These are phyloP conservation scores for Andrena fulva DNA, from an alignment of 2,888 invertebrate genomes.

Conservation along the genomic window DNA sequence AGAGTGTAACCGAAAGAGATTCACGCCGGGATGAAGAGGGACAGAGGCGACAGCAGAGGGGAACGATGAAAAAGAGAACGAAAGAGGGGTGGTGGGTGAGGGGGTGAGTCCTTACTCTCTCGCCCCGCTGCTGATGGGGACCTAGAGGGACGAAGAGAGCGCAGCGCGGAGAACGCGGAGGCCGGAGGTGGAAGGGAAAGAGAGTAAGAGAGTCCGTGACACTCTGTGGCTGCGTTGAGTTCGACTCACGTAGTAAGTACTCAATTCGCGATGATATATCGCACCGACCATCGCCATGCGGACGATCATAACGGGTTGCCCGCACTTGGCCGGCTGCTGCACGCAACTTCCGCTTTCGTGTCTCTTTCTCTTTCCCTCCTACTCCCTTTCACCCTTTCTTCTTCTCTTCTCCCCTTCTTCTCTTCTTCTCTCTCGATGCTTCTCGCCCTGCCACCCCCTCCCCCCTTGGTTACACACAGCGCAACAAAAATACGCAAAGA, in stretches of 20 bases:
- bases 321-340: slow-evolving; percentile 75
- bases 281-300: slow-evolving; percentile 74
- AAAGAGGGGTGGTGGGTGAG: slow-evolving; percentile 20
- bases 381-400: slow-evolving; percentile 33
- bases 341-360: slow-evolving; percentile 78
- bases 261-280: slow-evolving; percentile 81
- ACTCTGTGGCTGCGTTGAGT: slow-evolving; percentile 77
- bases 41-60: slow-evolving; percentile 24
- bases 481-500: slow-evolving; percentile 1
- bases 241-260: slow-evolving; percentile 78
- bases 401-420: background rate
- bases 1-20: slow-evolving; percentile 52
- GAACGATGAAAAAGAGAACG: slow-evolving; percentile 54
- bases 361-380: slow-evolving; percentile 56
- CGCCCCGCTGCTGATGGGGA: slow-evolving; percentile 11
- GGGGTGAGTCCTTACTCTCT: background rate
- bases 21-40: slow-evolving; percentile 10
- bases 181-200: slow-evolving; percentile 38
- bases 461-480: slow-evolving; percentile 15
- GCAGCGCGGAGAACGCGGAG: slow-evolving; percentile 24
- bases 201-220: slow-evolving; percentile 64
- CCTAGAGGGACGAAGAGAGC: slow-evolving; percentile 28
- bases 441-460: background rate
- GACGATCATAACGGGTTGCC: slow-evolving; percentile 77
- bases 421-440: background rate